Evolutionary conservation across 2,113 vertebrate species (phyloP).

Genomic region (Austrofundulus limnaeus): DNA sequence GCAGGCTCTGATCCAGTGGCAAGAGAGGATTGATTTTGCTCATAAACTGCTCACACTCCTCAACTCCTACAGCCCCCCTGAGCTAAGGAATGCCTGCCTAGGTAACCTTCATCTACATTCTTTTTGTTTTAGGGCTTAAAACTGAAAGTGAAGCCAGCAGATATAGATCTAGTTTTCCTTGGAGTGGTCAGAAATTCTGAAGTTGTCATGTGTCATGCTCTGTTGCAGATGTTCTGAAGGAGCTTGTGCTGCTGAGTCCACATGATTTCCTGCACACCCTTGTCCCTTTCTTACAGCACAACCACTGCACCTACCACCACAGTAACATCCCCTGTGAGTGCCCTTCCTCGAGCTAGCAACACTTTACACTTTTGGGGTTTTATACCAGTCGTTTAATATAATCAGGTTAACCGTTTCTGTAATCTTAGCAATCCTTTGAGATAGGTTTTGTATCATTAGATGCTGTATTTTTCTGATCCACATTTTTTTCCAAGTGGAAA

Average conservation of each 20-base stretch:
- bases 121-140: no score
- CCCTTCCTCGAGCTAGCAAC: not conserved
- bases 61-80: conserved; percentile 98
- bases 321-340: conserved; percentile 95
- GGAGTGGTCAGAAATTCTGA: no score
- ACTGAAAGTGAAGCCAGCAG: no score
- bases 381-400: no score
- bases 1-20: conserved; percentile 99
- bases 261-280: conserved; percentile 99
- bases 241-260: conserved; percentile 96
- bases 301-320: conserved; percentile 99
- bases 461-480: no score
- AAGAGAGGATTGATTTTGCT: conserved; percentile 98
- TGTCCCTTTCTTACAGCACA: conserved; percentile 98
- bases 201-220: conserved; percentile 5
- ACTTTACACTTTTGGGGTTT: no score
- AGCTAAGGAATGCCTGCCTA: conserved; percentile 93
- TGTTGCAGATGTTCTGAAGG: conserved; percentile 94
- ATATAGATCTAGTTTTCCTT: no score
- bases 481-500: no score
- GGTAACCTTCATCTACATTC: conserved; percentile 73
- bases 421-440: no score
- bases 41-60: conserved; percentile 98
- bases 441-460: no score
- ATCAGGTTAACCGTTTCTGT: no score